Conservation (phyloP, 2,113 vertebrate genomes). For the Nycticryphes semicollaris region DNA sequence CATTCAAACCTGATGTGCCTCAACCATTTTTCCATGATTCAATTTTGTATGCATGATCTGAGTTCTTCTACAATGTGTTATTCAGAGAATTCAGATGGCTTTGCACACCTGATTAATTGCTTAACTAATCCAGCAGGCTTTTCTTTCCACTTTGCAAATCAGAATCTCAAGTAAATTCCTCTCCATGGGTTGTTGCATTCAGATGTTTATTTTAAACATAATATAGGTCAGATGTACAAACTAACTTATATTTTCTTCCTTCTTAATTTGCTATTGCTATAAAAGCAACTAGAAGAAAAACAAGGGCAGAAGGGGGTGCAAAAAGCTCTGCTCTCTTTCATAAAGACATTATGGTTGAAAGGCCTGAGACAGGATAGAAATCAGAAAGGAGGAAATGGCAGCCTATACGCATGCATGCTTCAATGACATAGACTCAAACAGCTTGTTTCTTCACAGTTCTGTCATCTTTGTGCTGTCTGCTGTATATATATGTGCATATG, state of each 20-base stretch:
- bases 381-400: not conserved
- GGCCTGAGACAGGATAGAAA: not conserved
- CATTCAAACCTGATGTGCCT: not conserved
- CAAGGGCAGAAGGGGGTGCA: not conserved
- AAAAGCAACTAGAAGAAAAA: not conserved
- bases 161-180: not conserved
- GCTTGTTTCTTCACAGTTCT: not conserved
- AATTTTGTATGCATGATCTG: slow-evolving; percentile 12
- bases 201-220: not conserved
- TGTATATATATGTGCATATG: not conserved
- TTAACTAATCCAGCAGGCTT: slow-evolving; percentile 8
- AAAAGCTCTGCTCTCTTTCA: not conserved
- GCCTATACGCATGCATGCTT: not conserved
- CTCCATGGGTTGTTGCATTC: not conserved
- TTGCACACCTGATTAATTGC: slow-evolving; percentile 48
- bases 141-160: not conserved
- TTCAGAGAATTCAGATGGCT: slow-evolving; percentile 33
- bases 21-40: slow-evolving; percentile 15
- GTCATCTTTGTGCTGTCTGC: not conserved
- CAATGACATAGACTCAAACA: not conserved
- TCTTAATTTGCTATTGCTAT: not conserved
- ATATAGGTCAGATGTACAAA: not conserved
- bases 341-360: not conserved
- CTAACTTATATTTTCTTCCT: not conserved
- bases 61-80: not conserved